Base-by-base conservation (phyloP, 2,113 vertebrate species). In the Coregonus clupeaformis region DNA sequence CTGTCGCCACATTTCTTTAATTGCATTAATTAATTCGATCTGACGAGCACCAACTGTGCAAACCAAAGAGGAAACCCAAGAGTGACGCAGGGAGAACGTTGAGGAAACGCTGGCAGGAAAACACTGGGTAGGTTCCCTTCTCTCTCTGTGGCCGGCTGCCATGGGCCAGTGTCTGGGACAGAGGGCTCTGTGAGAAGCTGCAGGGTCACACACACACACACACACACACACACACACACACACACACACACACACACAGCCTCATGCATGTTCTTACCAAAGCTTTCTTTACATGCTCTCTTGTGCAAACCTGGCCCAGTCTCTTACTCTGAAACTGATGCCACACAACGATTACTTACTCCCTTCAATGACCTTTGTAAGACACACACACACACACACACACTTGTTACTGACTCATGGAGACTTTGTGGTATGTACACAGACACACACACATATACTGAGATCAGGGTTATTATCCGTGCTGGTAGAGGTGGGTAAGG, bases 21-120 rank as follows among this genome's bases (percentile, higher is more conserved):
- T 88, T 84, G 75, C 71, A 68, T 49, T 77, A 49, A 87, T 90
- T 86, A 86, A 90, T 88, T 77, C 82, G 81, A 81, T 13, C 3
- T 66, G 74, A 86, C 75, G 82, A 75, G 42, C 77, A 81, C 82
- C 79, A 72, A 67, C 78, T 9, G 27, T n/a, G 16, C 49, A n/a
- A 16, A 32, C 6, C 74, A 55, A 16, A 18, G n/a, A 68, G 24
- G 60, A 20, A 55, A 36, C 65, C 24, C 20, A 57, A 29, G 13
- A 65, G 63, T 49, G 57, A 60, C 57, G 22, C 20, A 72, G 57
- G 7, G 36, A 11, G 36, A 42, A 42, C 9, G 9, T 42, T 42
- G 36, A 9, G 9, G 36, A 42, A 42, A 42, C 7, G 36, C 49
- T 52, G 49, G 16, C 49, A 52, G 49, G 49, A 52, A 18, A 18